A percentile compares a stretch with the other conserved stretches of the same genome.
phyloP scores from a whole-genome alignment of 2,113 vertebrate genomes.

The Gymnogyps californianus region DNA sequence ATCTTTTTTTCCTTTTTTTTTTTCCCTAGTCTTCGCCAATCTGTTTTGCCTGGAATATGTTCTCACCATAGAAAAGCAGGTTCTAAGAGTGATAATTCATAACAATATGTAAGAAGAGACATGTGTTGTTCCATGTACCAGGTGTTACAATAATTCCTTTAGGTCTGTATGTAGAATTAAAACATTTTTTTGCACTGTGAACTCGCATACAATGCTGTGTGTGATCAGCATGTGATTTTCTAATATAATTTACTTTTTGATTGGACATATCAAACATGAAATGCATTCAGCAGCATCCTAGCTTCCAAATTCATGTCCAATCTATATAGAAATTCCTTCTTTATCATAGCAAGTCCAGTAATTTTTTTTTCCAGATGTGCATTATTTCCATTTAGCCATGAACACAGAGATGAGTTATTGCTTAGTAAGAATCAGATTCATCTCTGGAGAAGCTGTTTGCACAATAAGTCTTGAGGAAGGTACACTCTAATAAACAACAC shows the following conservation, averaged over 20 bases:
- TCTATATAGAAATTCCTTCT: not conserved
- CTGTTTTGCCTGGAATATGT: not conserved
- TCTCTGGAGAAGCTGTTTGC: not conserved
- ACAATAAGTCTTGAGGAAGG: accelerated
- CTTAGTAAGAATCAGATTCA: not conserved
- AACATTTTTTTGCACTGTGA: not conserved
- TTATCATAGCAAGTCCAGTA: not conserved
- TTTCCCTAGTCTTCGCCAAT: not conserved
- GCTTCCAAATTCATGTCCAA: not conserved
- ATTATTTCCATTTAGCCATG: not conserved
- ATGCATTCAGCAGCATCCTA: not conserved
- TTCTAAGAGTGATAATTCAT: not conserved
- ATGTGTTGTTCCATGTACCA: accelerated
- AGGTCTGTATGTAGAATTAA: not conserved
- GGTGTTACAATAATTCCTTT: not conserved
- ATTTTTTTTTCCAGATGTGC: accelerated
- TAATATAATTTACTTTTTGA: not conserved
- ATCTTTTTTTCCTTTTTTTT: not conserved
- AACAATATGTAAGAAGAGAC: not conserved
- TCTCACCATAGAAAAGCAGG: not conserved
- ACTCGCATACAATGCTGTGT: accelerated
- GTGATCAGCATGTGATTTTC: not conserved
- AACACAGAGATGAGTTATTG: too few relatives aligned
- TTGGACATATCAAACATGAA: not conserved
- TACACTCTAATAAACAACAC: not conserved